A percentile compares a stretch with the other conserved stretches of the same genome.
Conservation (phyloP, 2,888 invertebrate genomes). For the Flabesymbios commensalis region DNA sequence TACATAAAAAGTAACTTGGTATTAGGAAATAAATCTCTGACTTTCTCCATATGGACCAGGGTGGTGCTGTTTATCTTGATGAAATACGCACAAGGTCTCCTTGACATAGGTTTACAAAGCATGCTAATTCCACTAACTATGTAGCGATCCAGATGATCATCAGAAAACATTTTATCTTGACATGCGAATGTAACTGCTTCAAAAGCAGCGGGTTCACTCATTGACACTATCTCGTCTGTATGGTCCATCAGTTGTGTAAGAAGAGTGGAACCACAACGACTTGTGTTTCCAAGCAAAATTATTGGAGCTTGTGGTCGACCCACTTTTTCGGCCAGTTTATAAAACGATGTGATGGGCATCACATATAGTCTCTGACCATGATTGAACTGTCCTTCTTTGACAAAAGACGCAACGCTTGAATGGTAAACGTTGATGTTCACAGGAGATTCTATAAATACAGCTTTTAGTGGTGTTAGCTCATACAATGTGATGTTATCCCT, state of each 20-base stretch:
- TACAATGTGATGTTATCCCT: constrained; percentile 24
- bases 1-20: constrained; percentile 20
- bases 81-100: constrained; percentile 1
- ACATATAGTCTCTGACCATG: constrained; percentile 12
- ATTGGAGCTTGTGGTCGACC: constrained; percentile 18
- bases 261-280: constrained; percentile 28
- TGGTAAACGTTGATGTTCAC: constrained; percentile 15
- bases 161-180: no score
- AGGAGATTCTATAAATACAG: constrained; percentile 21
- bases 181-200: no score
- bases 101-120: constrained; percentile 19
- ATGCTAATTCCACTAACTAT: no score
- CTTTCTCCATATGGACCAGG: background rate
- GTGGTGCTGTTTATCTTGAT: constrained; percentile 17
- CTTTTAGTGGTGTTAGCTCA: constrained; percentile 10
- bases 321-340: constrained; percentile 17
- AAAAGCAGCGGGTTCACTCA: constrained; percentile 22
- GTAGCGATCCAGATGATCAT: no score
- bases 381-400: constrained; percentile 18
- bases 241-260: constrained; percentile 23
- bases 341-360: constrained; percentile 20
- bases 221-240: constrained; percentile 11
- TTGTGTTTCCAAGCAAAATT: constrained; percentile 27
- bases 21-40: constrained; percentile 17
- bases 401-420: constrained; percentile 13